Evolutionary conservation across 2,888 invertebrate genomes (phyloP).

Genomic region (Steinernema scapterisci): DNA sequence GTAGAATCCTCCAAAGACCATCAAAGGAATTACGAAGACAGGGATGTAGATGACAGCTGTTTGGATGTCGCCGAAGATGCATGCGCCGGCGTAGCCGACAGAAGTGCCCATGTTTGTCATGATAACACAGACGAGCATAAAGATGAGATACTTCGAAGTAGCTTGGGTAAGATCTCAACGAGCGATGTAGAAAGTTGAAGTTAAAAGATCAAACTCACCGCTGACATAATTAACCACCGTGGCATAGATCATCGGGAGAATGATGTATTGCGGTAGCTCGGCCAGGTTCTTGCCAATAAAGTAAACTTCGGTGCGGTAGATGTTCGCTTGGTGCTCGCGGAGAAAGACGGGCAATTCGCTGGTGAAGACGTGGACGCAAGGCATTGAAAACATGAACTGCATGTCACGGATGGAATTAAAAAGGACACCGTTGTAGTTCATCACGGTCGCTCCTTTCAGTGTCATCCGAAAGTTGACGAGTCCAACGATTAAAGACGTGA

Average conservation of each 20-base stretch:
- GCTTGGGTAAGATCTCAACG: neutral
- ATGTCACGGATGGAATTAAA: slow-evolving; percentile 88
- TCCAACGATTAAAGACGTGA: slow-evolving; percentile 82
- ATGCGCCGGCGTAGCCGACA: slow-evolving; percentile 87
- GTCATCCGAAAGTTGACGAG: slow-evolving; percentile 77
- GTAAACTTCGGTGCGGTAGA: slow-evolving; percentile 87
- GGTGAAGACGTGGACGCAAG: slow-evolving; percentile 88
- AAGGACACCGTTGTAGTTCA: slow-evolving; percentile 88
- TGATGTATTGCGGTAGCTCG: slow-evolving; percentile 81
- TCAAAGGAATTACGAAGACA: slow-evolving; percentile 86
- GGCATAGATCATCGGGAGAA: slow-evolving; percentile 82
- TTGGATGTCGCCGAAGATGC: slow-evolving; percentile 80
- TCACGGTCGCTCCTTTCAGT: slow-evolving; percentile 83
- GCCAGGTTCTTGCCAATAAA: slow-evolving; percentile 82
- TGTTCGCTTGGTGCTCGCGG: slow-evolving; percentile 85
- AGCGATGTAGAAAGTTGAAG: neutral
- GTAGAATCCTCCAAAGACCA: slow-evolving; percentile 93
- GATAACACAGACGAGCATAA: slow-evolving; percentile 46
- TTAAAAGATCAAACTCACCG: neutral
- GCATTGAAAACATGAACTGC: slow-evolving; percentile 90
- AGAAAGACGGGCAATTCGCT: slow-evolving; percentile 85
- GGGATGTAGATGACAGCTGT: slow-evolving; percentile 89
- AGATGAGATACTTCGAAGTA: slow-evolving; percentile 36
- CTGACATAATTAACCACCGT: neutral
- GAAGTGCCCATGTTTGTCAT: slow-evolving; percentile 58